A percentile compares a stretch with the other conserved stretches of the same genome.
These are phyloP conservation scores for Ochotona curzoniae DNA, from an alignment of 2,113 vertebrate species.

Conservation along the genomic window DNA sequence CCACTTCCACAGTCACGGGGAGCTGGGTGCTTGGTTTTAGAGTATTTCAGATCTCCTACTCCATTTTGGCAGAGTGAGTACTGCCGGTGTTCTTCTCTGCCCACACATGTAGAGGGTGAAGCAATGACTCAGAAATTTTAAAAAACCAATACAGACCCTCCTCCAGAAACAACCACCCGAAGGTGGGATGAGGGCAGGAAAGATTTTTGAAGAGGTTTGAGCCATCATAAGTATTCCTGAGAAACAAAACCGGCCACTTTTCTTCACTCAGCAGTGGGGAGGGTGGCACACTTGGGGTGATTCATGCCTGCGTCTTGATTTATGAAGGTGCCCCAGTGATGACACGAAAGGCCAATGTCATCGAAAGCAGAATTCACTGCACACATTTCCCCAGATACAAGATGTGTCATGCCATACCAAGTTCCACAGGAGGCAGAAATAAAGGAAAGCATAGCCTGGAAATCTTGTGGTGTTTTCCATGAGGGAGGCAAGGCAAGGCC, in stretches of 20 bases:
- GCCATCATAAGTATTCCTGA: not conserved
- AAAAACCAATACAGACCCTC: not conserved
- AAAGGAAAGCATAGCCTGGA: not conserved
- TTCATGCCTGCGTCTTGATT: not conserved
- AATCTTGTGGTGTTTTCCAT: accelerated
- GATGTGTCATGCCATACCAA: not conserved
- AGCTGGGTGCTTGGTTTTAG: not conserved
- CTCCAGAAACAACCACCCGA: not conserved
- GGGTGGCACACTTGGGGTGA: not conserved
- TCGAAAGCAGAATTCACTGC: not conserved
- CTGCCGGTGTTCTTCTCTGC: conserved; percentile 1
- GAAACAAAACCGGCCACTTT: not conserved
- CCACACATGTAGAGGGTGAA: not conserved
- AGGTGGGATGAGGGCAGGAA: not conserved
- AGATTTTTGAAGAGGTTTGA: not conserved
- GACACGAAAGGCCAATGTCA: not conserved
- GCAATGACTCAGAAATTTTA: not conserved
- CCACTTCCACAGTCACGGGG: no score
- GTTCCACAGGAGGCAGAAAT: not conserved
- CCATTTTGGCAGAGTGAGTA: not conserved
- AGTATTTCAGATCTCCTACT: not conserved
- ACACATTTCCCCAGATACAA: not conserved
- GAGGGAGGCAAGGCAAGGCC: not conserved
- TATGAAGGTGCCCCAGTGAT: not conserved
- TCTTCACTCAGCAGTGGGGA: not conserved